Percentiles rank a stretch among this genome's conserved stretches.
These are phyloP conservation scores for Epizoanthus rinbou DNA, from an alignment of 92 coral and sea anemone species.

Conservation along the genomic window DNA sequence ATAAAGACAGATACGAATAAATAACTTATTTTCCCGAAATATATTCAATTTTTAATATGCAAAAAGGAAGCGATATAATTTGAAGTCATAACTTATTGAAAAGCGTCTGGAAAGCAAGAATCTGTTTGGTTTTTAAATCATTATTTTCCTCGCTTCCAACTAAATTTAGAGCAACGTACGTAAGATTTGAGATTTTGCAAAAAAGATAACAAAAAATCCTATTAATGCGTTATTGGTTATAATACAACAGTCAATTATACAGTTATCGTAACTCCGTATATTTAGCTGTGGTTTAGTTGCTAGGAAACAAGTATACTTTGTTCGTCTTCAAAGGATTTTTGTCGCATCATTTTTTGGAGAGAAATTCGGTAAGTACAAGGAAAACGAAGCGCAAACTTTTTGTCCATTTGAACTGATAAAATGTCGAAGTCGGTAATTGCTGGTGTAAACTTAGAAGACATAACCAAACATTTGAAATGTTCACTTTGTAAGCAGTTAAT, in stretches of 20 bases:
- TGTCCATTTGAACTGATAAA: background rate
- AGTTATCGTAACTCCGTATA: background rate
- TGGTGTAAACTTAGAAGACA: constrained; percentile 78
- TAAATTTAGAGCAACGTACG: too few relatives aligned
- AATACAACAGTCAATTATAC: background rate
- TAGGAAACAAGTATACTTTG: background rate
- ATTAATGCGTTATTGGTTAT: background rate
- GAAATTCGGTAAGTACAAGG: background rate
- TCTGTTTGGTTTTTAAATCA: too few relatives aligned
- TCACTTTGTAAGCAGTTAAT: constrained; percentile 73
- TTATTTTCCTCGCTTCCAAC: too few relatives aligned
- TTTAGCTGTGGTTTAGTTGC: constrained; percentile 11
- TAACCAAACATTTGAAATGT: constrained; percentile 80
- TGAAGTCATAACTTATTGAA: background rate
- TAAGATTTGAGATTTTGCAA: background rate
- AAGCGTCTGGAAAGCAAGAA: background rate
- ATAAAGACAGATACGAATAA: too few relatives aligned
- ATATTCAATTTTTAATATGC: background rate
- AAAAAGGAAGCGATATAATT: constrained; percentile 8
- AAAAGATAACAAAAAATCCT: background rate
- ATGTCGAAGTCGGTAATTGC: constrained; percentile 79
- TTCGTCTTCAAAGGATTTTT: background rate
- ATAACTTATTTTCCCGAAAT: background rate
- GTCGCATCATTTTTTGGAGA: background rate
- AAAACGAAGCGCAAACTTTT: background rate